Evolutionary conservation across 2,797 vertebrate species (phyloP), one percentile per base, ranked within the genome.

Genomic region (Leucoraja ocellata): DNA sequence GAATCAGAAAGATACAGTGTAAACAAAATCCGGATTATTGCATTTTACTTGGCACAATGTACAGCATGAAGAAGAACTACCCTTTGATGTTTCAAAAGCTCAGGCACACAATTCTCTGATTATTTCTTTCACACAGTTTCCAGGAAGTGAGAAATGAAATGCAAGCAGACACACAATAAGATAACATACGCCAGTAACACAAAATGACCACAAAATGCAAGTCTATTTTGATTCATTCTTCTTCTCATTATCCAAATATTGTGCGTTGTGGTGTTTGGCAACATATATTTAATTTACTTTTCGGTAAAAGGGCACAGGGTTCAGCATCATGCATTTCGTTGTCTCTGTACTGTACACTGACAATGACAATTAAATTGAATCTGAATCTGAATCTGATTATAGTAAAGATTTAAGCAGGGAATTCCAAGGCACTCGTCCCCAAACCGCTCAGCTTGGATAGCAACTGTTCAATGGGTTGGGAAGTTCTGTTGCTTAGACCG

Each of bases 51-150:
- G 61, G 84, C 84, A 68, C 84, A 88, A 88, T 16, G 65, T 36
- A 28, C 63, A 88, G 84, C 61, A 36, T 68, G 84, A 88, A 88
- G 84, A 86, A 65, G 84, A 61, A 68, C 63, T 36, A 36, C 16
- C 16, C 84, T 88, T 88, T 88, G 84, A 88, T 88, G 84, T 88
- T 68, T 88, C 84, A 68, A 88, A 88, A 88, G 61, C 61, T 88
- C 84, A 68, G 63, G n/a, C 84, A 88, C n/a, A 88, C 84, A 88
- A 68, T 88, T 88, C 63, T 88, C 84, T 88, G 84, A 68, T 88
- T 88, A 88, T 88, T 88, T 68, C 84, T 88, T 88, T 88, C 84
- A 68, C 63, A 88, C 84, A 68, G 63, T 88, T 88, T 88, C 63
- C 63, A 68, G 84, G 84, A 88, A 88, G 84, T 88, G 84, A 88